Percentiles rank a stretch among this genome's conserved stretches.
Conservation (phyloP, 2,113 vertebrate genomes). For the Dicentrarchus labrax region DNA sequence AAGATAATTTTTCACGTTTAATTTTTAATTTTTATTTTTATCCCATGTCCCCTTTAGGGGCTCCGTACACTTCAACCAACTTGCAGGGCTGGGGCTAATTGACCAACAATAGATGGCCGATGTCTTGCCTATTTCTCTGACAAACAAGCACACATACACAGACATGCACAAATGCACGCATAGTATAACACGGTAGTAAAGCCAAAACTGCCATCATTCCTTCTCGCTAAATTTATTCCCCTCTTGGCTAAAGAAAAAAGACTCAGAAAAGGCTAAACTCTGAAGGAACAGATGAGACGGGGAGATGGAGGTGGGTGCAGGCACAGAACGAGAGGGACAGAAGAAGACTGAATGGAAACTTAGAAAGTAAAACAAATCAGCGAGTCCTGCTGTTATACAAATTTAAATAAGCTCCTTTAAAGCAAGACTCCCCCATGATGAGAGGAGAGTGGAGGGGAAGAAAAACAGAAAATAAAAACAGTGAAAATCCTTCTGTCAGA, state of each 20-base stretch:
- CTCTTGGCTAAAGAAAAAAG: background rate
- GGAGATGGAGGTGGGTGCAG: background rate
- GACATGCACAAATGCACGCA: background rate
- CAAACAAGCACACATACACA: background rate
- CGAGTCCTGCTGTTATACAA: conserved; percentile 22
- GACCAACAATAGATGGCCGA: background rate
- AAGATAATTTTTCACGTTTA: too few relatives aligned
- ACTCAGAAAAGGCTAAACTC: background rate
- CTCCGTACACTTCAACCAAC: too few relatives aligned
- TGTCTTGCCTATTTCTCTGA: background rate
- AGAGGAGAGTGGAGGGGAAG: conserved; percentile 14
- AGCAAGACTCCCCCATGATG: conserved; percentile 28
- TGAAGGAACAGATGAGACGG: background rate
- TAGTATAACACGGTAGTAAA: conserved; percentile 2
- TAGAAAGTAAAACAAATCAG: conserved; percentile 31
- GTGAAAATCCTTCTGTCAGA: conserved; percentile 21
- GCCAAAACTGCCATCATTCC: background rate
- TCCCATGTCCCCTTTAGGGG: too few relatives aligned
- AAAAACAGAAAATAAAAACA: conserved; percentile 38
- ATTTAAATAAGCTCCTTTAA: conserved; percentile 50
- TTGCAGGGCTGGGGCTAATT: too few relatives aligned
- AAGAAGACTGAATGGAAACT: conserved; percentile 17
- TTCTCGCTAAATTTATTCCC: background rate
- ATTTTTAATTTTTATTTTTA: too few relatives aligned
- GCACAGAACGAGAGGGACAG: background rate